Conservation (phyloP, 2,113 vertebrate genomes). For the Chloropsis cyanopogon region DNA sequence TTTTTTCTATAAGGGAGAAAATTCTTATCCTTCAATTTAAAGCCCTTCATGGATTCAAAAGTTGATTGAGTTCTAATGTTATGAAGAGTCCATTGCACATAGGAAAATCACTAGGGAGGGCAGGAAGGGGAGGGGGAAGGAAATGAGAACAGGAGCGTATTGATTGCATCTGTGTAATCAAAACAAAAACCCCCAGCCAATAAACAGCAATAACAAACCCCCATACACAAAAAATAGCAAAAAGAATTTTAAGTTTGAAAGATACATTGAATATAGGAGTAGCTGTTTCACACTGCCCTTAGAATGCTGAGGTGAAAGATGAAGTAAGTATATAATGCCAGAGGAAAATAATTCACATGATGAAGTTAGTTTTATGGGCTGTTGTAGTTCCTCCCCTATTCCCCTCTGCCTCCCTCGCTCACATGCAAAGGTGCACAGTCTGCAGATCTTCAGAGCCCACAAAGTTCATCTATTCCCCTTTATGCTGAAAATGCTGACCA, state of each 20-base stretch:
- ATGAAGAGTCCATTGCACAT: background rate
- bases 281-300: background rate
- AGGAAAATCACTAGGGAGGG: background rate
- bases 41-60: background rate
- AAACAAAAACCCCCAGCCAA: background rate
- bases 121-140: background rate
- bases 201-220: background rate
- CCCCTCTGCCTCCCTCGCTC: background rate
- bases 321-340: background rate
- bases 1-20: background rate
- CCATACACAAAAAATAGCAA: background rate
- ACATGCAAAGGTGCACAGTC: background rate
- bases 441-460: background rate
- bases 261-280: background rate
- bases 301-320: background rate
- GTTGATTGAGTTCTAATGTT: background rate
- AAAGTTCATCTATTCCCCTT: background rate
- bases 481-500: conserved; percentile 32
- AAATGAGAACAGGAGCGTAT: background rate
- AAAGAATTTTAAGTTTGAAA: background rate
- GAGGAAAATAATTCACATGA: background rate
- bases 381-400: background rate
- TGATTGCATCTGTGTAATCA: background rate
- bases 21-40: background rate
- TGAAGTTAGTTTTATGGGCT: background rate